Conservation (phyloP, 2,888 invertebrate species). For the Melanophora roralis region DNA sequence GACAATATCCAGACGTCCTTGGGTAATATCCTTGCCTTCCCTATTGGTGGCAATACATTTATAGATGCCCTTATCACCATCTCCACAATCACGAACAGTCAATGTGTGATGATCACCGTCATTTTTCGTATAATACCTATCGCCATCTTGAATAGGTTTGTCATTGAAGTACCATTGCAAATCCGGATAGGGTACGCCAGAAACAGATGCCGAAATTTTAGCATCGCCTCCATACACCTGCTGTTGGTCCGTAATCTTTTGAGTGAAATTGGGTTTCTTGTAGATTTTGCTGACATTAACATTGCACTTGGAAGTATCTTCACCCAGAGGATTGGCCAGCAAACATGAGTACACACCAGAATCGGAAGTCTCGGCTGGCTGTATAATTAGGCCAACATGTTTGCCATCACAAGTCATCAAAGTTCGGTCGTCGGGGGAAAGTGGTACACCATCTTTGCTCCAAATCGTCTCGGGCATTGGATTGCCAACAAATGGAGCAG, state of each 20-base stretch:
- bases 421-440: constrained; percentile 83
- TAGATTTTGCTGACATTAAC: constrained; percentile 88
- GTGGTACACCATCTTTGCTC: constrained; percentile 85
- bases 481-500: constrained; percentile 87
- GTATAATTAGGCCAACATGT: constrained; percentile 86
- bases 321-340: constrained; percentile 86
- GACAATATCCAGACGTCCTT: constrained; percentile 86
- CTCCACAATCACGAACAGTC: constrained; percentile 83
- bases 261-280: constrained; percentile 88
- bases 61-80: constrained; percentile 85
- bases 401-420: constrained; percentile 89
- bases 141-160: constrained; percentile 82
- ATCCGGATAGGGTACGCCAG: constrained; percentile 89
- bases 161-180: constrained; percentile 93
- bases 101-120: constrained; percentile 89
- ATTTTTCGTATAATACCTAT: constrained; percentile 85
- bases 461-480: constrained; percentile 89
- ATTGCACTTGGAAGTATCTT: constrained; percentile 83
- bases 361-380: constrained; percentile 83
- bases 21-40: constrained; percentile 87
- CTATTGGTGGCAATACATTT: constrained; percentile 87
- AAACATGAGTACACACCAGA: constrained; percentile 88
- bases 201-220: constrained; percentile 88
- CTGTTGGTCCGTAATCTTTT: constrained; percentile 80
- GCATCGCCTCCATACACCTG: constrained; percentile 87